Percentiles rank a stretch among this genome's conserved stretches.
Conservation (phyloP, 2,888 invertebrate genomes). For the Pteria penguin region DNA sequence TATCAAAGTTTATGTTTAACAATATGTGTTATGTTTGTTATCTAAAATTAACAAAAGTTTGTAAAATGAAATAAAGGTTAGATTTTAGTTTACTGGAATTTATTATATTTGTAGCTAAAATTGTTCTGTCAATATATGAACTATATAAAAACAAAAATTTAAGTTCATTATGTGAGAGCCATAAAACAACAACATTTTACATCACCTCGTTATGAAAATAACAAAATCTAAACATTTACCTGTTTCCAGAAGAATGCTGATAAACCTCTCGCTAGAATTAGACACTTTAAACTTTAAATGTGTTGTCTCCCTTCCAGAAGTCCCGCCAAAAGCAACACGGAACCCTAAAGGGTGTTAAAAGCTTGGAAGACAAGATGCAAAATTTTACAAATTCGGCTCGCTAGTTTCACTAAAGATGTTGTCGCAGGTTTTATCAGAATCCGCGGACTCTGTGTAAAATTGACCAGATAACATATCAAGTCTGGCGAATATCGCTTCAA, state of each 20-base stretch:
- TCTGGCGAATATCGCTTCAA: background rate
- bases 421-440: slow-evolving; percentile 34
- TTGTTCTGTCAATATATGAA: too few relatives aligned
- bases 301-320: background rate
- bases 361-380: slow-evolving; percentile 25
- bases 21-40: too few relatives aligned
- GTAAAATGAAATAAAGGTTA: too few relatives aligned
- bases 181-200: too few relatives aligned
- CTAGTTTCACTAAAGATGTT: slow-evolving; percentile 29
- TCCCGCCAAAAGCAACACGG: slow-evolving; percentile 4
- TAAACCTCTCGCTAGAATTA: background rate
- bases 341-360: slow-evolving; percentile 16
- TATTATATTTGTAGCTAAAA: too few relatives aligned
- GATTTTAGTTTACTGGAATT: too few relatives aligned
- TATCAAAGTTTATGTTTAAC: too few relatives aligned
- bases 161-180: too few relatives aligned
- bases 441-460: slow-evolving; percentile 27
- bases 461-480: background rate
- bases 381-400: slow-evolving; percentile 39
- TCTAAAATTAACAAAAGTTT: too few relatives aligned
- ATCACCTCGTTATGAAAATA: background rate
- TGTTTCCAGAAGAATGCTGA: background rate
- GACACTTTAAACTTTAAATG: slow-evolving; percentile 20
- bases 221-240: background rate
- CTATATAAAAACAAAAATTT: too few relatives aligned